Conservation (phyloP, 2,888 invertebrate genomes). For the Lucinisca nassula region DNA sequence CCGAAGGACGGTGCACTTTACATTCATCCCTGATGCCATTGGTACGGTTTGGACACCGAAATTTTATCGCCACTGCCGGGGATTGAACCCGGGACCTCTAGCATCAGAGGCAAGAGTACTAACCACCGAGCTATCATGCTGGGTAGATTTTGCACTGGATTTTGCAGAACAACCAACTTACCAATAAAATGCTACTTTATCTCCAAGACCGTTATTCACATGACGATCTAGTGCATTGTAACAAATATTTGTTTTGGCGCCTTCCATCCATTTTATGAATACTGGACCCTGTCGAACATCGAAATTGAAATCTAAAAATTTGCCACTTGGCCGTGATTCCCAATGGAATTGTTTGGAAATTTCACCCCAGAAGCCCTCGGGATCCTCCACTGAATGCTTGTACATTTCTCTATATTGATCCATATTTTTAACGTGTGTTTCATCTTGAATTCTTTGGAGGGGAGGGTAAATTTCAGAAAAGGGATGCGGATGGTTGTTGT, state of each 20-base stretch:
- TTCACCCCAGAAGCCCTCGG: slow-evolving; percentile 97
- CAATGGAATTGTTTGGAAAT: slow-evolving; percentile 98
- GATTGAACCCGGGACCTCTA: too few species aligned
- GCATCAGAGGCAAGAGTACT: too few species aligned
- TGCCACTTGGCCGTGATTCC: slow-evolving; percentile 91
- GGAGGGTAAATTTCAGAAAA: slow-evolving; percentile 70
- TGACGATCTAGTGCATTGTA: slow-evolving; percentile 98
- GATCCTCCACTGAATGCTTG: slow-evolving; percentile 95
- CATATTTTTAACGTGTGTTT: slow-evolving; percentile 91
- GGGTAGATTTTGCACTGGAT: too few species aligned
- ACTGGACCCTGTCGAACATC: slow-evolving; percentile 95
- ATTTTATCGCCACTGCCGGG: too few species aligned
- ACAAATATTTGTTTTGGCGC: slow-evolving; percentile 97
- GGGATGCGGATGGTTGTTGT: slow-evolving; percentile 19
- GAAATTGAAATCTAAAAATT: slow-evolving; percentile 97
- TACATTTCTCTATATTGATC: slow-evolving; percentile 95
- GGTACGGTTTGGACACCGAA: too few species aligned
- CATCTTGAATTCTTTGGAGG: slow-evolving; percentile 77
- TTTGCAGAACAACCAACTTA: too few species aligned
- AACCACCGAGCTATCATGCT: too few species aligned
- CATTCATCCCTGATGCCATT: too few species aligned
- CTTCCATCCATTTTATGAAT: slow-evolving; percentile 98
- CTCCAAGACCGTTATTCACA: slow-evolving; percentile 95
- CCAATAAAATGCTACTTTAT: slow-evolving; percentile 98
- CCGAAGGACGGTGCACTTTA: too few species aligned